phyloP scores from a whole-genome alignment of 2,888 invertebrate species.

The Lasius platythorax region DNA sequence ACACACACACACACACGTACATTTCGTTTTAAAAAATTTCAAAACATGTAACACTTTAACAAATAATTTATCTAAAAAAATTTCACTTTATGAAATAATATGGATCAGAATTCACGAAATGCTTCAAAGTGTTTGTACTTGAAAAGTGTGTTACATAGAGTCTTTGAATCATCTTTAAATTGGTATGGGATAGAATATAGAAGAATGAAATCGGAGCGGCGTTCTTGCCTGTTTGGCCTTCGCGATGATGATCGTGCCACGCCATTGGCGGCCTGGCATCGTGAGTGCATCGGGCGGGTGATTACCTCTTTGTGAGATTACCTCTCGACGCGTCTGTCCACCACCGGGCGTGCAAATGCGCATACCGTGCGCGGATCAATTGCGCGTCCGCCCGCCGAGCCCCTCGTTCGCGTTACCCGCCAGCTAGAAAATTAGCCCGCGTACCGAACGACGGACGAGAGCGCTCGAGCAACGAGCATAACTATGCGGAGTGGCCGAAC shows the following conservation, averaged over 20 bases:
- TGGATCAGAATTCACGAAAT: background rate
- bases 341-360: slow-evolving; percentile 43
- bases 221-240: slow-evolving; percentile 23
- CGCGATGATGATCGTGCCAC: slow-evolving; percentile 33
- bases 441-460: slow-evolving; percentile 14
- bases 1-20: background rate
- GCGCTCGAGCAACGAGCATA: slow-evolving; percentile 36
- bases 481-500: slow-evolving; percentile 45
- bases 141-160: background rate
- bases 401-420: slow-evolving; percentile 30
- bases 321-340: slow-evolving; percentile 42
- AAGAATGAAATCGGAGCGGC: slow-evolving; percentile 2
- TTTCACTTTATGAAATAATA: background rate
- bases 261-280: slow-evolving; percentile 16
- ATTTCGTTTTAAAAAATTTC: background rate
- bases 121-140: background rate
- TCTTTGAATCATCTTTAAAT: slow-evolving; percentile 22
- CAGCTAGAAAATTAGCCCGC: slow-evolving; percentile 50
- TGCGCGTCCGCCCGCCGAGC: background rate
- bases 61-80: background rate
- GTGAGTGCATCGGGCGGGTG: slow-evolving; percentile 3
- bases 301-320: slow-evolving; percentile 50
- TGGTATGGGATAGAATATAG: background rate
- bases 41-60: background rate
- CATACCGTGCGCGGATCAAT: slow-evolving; percentile 47